A percentile compares a stretch with the other conserved stretches of the same genome.
Evolutionary conservation across 1,140 invertebrate species (phyloP).

Genomic region (Drosophila elegans): DNA sequence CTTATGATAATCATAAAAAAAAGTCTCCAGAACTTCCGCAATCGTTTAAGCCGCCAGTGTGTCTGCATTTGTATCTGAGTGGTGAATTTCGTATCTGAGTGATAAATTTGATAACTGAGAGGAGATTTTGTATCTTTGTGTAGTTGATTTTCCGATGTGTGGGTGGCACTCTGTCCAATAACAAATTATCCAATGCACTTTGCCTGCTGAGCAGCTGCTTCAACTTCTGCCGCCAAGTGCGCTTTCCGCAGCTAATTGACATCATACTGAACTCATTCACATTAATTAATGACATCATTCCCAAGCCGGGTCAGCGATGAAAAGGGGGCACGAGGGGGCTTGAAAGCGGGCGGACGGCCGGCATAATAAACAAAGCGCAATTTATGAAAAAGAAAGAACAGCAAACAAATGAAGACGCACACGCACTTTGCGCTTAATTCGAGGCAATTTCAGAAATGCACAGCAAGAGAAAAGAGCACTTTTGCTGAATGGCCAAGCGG

Average conservation of each 20-base stretch:
- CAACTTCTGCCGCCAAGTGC: constrained; percentile 55
- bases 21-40: constrained; percentile 28
- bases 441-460: constrained; percentile 65
- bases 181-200: constrained; percentile 61
- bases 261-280: constrained; percentile 84
- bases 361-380: constrained; percentile 57
- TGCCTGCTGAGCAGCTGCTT: constrained; percentile 25
- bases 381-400: constrained; percentile 53
- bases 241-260: constrained; percentile 82
- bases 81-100: constrained; percentile 3
- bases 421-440: constrained; percentile 73
- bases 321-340: constrained; percentile 18
- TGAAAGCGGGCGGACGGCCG: constrained; percentile 4
- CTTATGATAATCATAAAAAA: constrained; percentile 36
- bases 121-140: background rate
- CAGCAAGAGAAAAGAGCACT: constrained; percentile 25
- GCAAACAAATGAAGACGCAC: constrained; percentile 44
- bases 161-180: constrained; percentile 47
- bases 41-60: constrained; percentile 34
- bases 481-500: constrained; percentile 42
- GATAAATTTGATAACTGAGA: background rate
- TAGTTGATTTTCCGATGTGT: constrained; percentile 14
- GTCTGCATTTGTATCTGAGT: constrained; percentile 20
- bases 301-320: constrained; percentile 53
- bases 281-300: constrained; percentile 83